Evolutionary conservation across 92 coral and sea anemone genomes (phyloP).

Genomic region (Hydrozoanthus gracilis): DNA sequence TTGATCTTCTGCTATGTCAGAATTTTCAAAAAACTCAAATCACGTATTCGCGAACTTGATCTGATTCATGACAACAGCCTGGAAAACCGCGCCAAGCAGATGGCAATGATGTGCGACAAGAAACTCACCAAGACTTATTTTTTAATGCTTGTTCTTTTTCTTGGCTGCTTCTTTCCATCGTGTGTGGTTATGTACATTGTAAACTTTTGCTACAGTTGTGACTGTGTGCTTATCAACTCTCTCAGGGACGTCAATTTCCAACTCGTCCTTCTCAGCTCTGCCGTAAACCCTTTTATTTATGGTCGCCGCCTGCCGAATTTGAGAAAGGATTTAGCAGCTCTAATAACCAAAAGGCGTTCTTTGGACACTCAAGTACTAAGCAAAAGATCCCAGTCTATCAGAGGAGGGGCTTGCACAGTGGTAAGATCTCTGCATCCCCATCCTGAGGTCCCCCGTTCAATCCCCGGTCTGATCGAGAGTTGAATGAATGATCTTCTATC

Average conservation of each 20-base stretch:
- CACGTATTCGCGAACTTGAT: constrained; percentile 46
- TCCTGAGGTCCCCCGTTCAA: no score
- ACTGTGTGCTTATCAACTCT: constrained; percentile 55
- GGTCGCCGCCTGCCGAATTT: constrained; percentile 56
- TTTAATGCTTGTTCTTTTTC: constrained; percentile 33
- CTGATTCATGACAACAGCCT: constrained; percentile 47
- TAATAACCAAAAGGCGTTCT: not conserved
- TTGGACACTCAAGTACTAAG: not conserved
- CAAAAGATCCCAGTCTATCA: no score
- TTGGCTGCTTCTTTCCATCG: constrained; percentile 52
- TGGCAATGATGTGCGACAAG: constrained; percentile 53
- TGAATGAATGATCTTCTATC: no score
- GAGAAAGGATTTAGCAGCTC: constrained; percentile 46
- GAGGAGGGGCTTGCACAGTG: no score
- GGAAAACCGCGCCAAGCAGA: constrained; percentile 52
- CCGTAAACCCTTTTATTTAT: constrained; percentile 56
- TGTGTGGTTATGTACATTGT: constrained; percentile 56
- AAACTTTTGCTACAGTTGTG: constrained; percentile 52
- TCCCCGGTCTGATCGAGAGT: no score
- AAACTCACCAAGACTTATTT: constrained; percentile 56
- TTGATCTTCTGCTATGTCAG: constrained; percentile 53
- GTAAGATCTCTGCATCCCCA: no score
- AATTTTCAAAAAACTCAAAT: constrained; percentile 48
- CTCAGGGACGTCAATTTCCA: constrained; percentile 59
- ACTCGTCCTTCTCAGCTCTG: constrained; percentile 56